Conservation (phyloP, 2,888 invertebrate genomes). For the Torymus auratus region DNA sequence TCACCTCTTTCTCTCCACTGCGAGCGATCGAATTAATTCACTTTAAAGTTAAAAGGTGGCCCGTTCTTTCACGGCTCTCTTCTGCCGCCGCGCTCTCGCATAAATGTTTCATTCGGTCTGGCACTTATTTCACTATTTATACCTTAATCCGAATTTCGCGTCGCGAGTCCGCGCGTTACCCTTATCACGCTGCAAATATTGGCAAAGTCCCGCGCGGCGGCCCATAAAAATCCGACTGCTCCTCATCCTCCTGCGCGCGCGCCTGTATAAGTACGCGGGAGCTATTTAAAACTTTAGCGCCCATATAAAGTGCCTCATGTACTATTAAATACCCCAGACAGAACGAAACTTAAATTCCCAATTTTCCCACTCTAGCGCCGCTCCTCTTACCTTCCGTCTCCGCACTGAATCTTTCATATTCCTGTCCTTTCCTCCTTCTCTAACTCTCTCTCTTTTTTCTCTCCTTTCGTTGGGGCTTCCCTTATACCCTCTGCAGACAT, state of each 20-base stretch:
- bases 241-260: not conserved
- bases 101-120: conserved; percentile 32
- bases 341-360: conserved; percentile 61
- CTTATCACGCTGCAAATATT: conserved; percentile 40
- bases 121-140: conserved; percentile 50
- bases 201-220: not conserved
- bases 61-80: not conserved
- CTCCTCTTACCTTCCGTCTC: not conserved
- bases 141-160: conserved; percentile 42
- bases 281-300: conserved; percentile 54
- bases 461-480: not conserved
- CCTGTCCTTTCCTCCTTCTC: conserved; percentile 14
- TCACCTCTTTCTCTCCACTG: not conserved
- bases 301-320: conserved; percentile 53
- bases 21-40: conserved; percentile 39
- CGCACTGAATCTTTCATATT: conserved; percentile 53
- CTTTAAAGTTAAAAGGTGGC: conserved; percentile 30
- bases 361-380: conserved; percentile 51
- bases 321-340: conserved; percentile 53
- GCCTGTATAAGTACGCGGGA: not conserved
- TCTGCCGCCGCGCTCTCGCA: not conserved
- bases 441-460: conserved; percentile 10
- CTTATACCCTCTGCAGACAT: not conserved
- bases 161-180: conserved; percentile 8
- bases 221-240: conserved; percentile 48